Conservation (phyloP, 2,113 vertebrate genomes). For the Crotalus tigris region DNA sequence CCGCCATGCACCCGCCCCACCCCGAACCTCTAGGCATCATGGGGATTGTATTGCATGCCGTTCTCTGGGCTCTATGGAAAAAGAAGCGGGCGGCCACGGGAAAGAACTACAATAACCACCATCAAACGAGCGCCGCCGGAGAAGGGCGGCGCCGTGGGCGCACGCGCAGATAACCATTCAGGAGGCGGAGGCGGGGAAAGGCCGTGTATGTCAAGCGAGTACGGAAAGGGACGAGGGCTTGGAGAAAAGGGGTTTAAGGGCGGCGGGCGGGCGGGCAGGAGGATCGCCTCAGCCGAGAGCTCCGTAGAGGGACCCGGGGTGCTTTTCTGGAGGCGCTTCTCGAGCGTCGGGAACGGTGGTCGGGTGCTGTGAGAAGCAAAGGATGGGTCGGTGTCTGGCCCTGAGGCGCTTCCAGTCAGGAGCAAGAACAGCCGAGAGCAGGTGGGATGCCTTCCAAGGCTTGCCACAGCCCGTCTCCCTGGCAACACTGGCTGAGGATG, state of each 20-base stretch:
- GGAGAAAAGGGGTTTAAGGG: not conserved
- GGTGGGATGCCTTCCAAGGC: not conserved
- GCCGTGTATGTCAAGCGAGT: not conserved
- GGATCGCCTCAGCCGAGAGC: not conserved
- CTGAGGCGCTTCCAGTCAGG: not conserved
- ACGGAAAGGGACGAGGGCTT: no score
- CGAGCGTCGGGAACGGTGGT: not conserved
- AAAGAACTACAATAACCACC: not conserved
- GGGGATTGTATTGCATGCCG: not conserved
- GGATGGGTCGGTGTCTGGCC: not conserved
- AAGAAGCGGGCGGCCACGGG: no score
- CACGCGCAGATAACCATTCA: not conserved
- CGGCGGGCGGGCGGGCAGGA: no score
- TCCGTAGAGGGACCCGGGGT: not conserved
- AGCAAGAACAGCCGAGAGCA: not conserved
- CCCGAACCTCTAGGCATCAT: not conserved
- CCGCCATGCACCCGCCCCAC: not conserved
- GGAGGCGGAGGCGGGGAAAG: not conserved
- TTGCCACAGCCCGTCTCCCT: not conserved
- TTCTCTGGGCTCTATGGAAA: fast-evolving
- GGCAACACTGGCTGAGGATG: not conserved
- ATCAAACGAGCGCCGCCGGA: not conserved
- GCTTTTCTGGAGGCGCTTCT: not conserved
- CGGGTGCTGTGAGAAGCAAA: no score
- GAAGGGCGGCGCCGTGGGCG: not conserved